A percentile compares a stretch with the other conserved stretches of the same genome.
phyloP scores from a whole-genome alignment of 1,140 invertebrate genomes.

The Penaeus indicus region DNA sequence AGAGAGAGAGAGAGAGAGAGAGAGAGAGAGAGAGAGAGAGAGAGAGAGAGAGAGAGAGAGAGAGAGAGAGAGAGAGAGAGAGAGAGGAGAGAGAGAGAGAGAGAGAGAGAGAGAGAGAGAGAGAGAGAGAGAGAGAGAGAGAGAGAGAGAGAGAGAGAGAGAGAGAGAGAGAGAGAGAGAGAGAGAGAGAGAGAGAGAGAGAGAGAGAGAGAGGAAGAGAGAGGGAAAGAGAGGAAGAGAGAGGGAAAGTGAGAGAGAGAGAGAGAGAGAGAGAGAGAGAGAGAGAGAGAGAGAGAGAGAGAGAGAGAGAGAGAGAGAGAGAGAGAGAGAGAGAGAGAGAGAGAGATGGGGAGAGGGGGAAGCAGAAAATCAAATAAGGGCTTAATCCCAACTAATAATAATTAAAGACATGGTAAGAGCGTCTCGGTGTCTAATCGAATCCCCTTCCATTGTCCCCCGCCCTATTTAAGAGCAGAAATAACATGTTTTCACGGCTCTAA shows the following conservation, averaged over 20 bases:
- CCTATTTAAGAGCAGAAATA: background rate
- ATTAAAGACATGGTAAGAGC: conserved; percentile 67
- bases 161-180: conserved; percentile 71
- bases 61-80: conserved; percentile 46
- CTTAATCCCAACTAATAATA: too few relatives aligned
- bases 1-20: background rate
- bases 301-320: conserved; percentile 74
- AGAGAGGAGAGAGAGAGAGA: conserved; percentile 59
- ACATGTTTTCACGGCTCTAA: background rate
- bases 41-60: conserved; percentile 3
- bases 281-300: background rate
- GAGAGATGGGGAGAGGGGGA: conserved; percentile 82
- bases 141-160: conserved; percentile 34
- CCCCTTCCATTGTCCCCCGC: background rate
- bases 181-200: conserved; percentile 68
- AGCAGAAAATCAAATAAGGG: conserved; percentile 75
- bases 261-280: conserved; percentile 73
- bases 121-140: background rate
- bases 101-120: conserved; percentile 64
- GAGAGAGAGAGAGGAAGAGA: conserved; percentile 35
- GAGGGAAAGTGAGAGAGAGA: conserved; percentile 76
- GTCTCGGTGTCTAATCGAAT: background rate
- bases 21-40: conserved; percentile 56
- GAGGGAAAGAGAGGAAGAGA: conserved; percentile 8
- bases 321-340: conserved; percentile 81